Evolutionary conservation across 2,888 invertebrate genomes (phyloP).

Genomic region (Lathronympha strigana): DNA sequence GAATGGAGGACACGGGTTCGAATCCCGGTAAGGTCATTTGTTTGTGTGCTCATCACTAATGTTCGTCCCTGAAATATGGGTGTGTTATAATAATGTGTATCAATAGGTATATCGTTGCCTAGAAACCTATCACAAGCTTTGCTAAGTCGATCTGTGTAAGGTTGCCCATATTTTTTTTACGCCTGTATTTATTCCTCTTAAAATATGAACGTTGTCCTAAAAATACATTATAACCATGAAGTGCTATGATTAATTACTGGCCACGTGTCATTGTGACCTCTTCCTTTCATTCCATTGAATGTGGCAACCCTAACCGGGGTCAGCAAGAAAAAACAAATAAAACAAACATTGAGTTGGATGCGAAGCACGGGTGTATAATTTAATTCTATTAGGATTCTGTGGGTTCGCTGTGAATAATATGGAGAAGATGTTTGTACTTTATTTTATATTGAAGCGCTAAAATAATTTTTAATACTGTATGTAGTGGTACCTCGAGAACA

Average conservation of each 20-base stretch:
- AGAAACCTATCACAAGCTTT: too few relatives aligned
- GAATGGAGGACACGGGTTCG: too few relatives aligned
- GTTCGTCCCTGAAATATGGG: too few relatives aligned
- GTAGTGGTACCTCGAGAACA: too few relatives aligned
- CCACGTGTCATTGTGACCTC: slow-evolving; percentile 18
- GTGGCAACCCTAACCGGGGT: slow-evolving; percentile 20
- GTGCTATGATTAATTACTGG: slow-evolving; percentile 23
- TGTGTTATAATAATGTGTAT: too few relatives aligned
- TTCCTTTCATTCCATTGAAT: slow-evolving; percentile 1
- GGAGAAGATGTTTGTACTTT: too few relatives aligned
- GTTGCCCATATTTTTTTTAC: too few relatives aligned
- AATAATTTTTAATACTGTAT: not conserved
- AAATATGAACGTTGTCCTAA: not conserved
- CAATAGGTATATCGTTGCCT: too few relatives aligned
- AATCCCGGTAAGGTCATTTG: too few relatives aligned
- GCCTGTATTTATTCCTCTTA: not conserved
- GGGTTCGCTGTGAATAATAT: too few relatives aligned
- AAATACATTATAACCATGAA: slow-evolving; percentile 16
- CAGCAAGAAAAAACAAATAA: slow-evolving; percentile 21
- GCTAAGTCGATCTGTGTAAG: too few relatives aligned
- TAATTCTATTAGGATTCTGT: not conserved
- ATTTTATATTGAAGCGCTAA: not conserved
- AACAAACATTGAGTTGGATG: slow-evolving; percentile 15
- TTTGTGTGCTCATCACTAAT: too few relatives aligned
- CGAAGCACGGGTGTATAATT: not conserved